Evolutionary conservation across 2,888 invertebrate species (phyloP), one percentile per base, ranked within the genome.

Genomic region (Thereva unica): DNA sequence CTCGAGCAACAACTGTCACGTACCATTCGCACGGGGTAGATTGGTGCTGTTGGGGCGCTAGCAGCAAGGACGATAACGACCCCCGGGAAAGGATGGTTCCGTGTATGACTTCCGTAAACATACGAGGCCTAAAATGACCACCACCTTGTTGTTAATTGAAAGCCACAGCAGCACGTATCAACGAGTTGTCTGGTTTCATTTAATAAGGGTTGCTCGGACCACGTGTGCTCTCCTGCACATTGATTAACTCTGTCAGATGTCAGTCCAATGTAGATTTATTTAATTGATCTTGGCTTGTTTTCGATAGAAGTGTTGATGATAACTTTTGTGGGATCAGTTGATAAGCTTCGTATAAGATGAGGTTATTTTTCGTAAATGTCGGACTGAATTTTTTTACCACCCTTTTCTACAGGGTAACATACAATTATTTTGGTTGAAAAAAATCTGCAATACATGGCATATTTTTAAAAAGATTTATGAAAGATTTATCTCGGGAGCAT

Each of bases 1-100:
- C 61, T 54, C 37, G 44, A 54, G 68, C 54, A 68, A 66, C 63
- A 63, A 68, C 53, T 68, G 66, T 68, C 68, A 68, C 68, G 68
- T 65, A 59, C 38, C 53, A 34, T 38, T 41, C 54, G 23, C 23
- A 23, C 23, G 23, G 23, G 23, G 23, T 23, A 2, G 23, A 23
- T 23, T 23, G 23, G 23, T 23, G 23, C 1, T 23, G 23, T 2
- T 55, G 41, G 23, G 47, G 49, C 47, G 12, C 37, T 23, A 4
- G 12, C 9, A 37, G 10, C 5, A 40, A n/a, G 40, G 54, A 40
- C 4, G 23, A 6, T 63, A 63, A 52, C 63, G 41, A 63, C 37
- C n/a, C n/a, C n/a, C 40, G 41, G 41, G 10, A 63, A 50, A 35
- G 49, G 42, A 38, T 54, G 54, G 35, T 38, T 10, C n/a, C 52